Evolutionary conservation across 2,888 invertebrate genomes (phyloP).

Genomic region (Isoperla grammatica): DNA sequence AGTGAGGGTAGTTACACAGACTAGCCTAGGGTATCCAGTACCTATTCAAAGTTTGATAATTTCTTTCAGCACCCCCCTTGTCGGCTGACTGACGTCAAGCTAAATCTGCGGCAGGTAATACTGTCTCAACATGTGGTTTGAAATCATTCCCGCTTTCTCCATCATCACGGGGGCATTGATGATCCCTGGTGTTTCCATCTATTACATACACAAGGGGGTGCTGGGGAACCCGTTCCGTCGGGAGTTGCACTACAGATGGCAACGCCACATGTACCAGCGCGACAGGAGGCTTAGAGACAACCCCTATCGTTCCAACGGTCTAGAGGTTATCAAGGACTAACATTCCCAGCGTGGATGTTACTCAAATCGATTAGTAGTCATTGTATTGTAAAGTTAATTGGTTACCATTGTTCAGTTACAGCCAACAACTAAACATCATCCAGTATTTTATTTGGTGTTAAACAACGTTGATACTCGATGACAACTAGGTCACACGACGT

Average conservation of each 20-base stretch:
- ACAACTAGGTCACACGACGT: no score
- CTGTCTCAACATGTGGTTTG: slow-evolving; percentile 58
- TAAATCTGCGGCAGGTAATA: no score
- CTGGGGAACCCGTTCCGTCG: slow-evolving; percentile 51
- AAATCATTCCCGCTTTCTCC: slow-evolving; percentile 59
- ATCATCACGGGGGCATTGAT: slow-evolving; percentile 56
- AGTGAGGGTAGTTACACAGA: slow-evolving; percentile 78
- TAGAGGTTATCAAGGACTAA: not conserved
- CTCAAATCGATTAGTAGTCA: no score
- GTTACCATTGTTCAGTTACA: no score
- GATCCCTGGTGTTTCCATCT: slow-evolving; percentile 56
- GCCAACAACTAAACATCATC: no score
- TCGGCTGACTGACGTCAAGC: no score
- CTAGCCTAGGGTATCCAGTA: slow-evolving; percentile 75
- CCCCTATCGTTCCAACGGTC: slow-evolving; percentile 53
- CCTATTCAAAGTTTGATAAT: slow-evolving; percentile 77
- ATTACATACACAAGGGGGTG: slow-evolving; percentile 55
- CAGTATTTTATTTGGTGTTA: no score
- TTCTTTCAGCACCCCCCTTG: no score
- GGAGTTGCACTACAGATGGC: slow-evolving; percentile 47
- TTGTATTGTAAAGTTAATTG: no score
- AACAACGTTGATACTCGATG: no score
- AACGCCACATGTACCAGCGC: slow-evolving; percentile 54
- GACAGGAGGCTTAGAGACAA: slow-evolving; percentile 55
- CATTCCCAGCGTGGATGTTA: no score